These are phyloP conservation scores for Helicoverpa assulta DNA, from an alignment of 2,888 invertebrate genomes.

Conservation along the genomic window DNA sequence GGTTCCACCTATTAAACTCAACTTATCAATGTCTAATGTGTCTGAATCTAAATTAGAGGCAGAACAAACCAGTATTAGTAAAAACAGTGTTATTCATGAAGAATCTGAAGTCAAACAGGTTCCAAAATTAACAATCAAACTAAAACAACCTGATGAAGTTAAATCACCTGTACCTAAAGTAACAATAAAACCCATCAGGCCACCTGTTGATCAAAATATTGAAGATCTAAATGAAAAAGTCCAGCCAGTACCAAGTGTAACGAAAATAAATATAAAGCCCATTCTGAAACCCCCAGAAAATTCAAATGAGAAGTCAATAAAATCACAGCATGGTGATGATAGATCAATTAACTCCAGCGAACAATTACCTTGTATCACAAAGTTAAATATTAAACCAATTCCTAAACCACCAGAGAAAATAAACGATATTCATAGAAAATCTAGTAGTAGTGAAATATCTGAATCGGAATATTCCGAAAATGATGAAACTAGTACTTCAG, in stretches of 20 bases:
- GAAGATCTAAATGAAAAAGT: constrained; percentile 56
- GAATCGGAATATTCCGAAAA: constrained; percentile 89
- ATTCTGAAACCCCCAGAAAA: constrained; percentile 82
- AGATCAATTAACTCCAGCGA: constrained; percentile 69
- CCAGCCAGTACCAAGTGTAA: constrained; percentile 79
- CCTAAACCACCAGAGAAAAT: constrained; percentile 84
- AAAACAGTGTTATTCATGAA: constrained; percentile 61
- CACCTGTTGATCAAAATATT: constrained; percentile 69
- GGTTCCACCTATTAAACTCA: constrained; percentile 77
- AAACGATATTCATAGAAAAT: constrained; percentile 85
- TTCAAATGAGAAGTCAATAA: constrained; percentile 77
- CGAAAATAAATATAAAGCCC: constrained; percentile 86
- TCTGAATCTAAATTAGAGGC: constrained; percentile 57
- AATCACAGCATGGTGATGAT: constrained; percentile 65
- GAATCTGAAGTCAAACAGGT: constrained; percentile 80
- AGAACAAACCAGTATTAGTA: constrained; percentile 64
- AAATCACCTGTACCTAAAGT: constrained; percentile 84
- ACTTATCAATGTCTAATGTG: constrained; percentile 65
- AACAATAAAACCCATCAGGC: constrained; percentile 86
- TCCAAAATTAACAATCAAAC: constrained; percentile 88
- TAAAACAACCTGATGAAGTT: constrained; percentile 81
- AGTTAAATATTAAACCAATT: constrained; percentile 88
- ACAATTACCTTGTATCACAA: constrained; percentile 81
- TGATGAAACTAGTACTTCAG: constrained; percentile 88
- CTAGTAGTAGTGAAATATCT: constrained; percentile 88